Evolutionary conservation across 2,797 vertebrate species (phyloP).

Genomic region (Molossus alvarezi): DNA sequence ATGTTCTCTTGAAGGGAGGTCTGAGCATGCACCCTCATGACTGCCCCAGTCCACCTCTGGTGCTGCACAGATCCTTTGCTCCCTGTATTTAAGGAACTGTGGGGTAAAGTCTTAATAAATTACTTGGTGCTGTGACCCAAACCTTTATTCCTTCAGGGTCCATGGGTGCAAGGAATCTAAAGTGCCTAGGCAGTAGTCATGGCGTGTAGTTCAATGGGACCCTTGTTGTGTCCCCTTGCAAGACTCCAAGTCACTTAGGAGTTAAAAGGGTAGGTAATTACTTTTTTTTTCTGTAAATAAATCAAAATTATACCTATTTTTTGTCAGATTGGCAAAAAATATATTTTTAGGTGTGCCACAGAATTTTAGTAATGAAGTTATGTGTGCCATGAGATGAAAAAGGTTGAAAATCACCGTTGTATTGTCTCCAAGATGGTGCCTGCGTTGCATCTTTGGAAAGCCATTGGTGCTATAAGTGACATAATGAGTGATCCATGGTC

Average conservation of each 20-base stretch:
- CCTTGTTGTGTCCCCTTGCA: not conserved
- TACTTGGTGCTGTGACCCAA: not conserved
- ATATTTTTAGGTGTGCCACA: not conserved
- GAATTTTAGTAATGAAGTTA: not conserved
- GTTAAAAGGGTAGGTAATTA: not conserved
- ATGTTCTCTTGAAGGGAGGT: not conserved
- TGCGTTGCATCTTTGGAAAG: not conserved
- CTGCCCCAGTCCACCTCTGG: too few species aligned
- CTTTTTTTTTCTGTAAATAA: not conserved
- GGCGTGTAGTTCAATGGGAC: not conserved
- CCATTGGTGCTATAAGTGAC: not conserved
- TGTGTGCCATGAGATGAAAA: not conserved
- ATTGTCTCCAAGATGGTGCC: not conserved
- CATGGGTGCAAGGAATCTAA: not conserved
- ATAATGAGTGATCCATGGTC: not conserved
- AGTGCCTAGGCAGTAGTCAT: not conserved
- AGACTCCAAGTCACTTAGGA: not conserved
- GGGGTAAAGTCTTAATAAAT: not conserved
- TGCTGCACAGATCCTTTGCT: not conserved
- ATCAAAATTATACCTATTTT: not conserved
- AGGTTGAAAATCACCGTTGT: not conserved
- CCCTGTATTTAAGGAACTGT: not conserved
- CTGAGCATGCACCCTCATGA: not conserved
- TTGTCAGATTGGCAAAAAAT: not conserved
- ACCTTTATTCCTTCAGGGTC: not conserved